Base-by-base conservation (phyloP, 2,888 invertebrate genomes). In the Thecocarcelia acutangulata region DNA sequence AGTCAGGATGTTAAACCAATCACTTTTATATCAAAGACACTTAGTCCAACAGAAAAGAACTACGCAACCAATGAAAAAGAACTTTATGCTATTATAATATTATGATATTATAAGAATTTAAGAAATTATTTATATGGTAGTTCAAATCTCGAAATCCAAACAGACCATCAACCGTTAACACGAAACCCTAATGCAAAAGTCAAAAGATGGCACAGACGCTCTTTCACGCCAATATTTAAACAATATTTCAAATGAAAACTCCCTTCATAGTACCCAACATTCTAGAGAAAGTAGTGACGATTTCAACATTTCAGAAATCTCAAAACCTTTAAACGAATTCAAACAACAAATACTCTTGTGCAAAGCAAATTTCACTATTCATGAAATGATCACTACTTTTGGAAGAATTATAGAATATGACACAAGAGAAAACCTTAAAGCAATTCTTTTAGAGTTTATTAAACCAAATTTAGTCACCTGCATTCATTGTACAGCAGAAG, bases 321-420 rank as follows among this genome's bases (percentile, higher is more conserved):
- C 50, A 19, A 72, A 72, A 72, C 72, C 59, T 13, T 15, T 72
- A 24, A 70, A 70, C 46, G 46, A 70, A 48, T 73, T 63, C 13
- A 73, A 73, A 8, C 54, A 63, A 56, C 58, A 70, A 59, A 58
- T 59, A 28, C 19, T 68, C 12, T 52, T 52, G 42, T 6, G 54
- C n/a, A 69, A 54, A 69, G 69, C 69, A 37, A 54, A 42, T 24
- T 61, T 72, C 61, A 72, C 61, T n/a, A 72, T 61, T 50, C 72
- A 72, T 24, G 61, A 61, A 52, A 42, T 44, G 58, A 58, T 70
- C 21, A 33, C 21, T 15, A 44, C 56, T 42, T 73, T 73, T 52
- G 59, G 59, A 42, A 61, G 15, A 70, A n/a, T n/a, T n/a, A n/a
- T n/a, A n/a, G n/a, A n/a, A n/a, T n/a, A n/a, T n/a, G n/a, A n/a